Evolutionary conservation across 2,888 invertebrate genomes (phyloP), one percentile per base, ranked within the genome.

Genomic region (Clitarchus hookeri): DNA sequence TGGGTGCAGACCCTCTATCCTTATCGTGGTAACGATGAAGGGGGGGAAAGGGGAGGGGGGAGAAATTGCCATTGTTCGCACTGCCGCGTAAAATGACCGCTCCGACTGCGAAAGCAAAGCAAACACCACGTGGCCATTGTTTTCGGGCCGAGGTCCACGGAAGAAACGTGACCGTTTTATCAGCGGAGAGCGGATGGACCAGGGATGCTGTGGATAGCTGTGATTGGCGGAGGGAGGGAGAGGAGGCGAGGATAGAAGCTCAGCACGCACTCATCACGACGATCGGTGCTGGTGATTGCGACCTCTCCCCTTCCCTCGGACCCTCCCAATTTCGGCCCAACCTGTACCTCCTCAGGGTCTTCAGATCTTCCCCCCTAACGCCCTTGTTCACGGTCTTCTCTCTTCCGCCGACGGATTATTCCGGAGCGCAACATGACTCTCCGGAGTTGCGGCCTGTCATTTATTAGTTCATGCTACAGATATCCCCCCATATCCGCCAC

Each of bases 381-480:
- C 12, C 48, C 36, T 36, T 36, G 36, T 36, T 36, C 36, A 3
- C 4, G 36, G 36, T 36, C 36, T 36, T 36, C 4, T 36, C 36
- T 36, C 36, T 36, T 36, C 16, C 48, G 48, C 12, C 48, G 48
- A 48, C 11, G 48, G 48, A 48, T 48, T 16, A 11, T 48, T 8
- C 48, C 48, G 16, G 8, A 6, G 6, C 48, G 48, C 48, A 48
- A 48, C 48, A 48, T 8, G 48, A 48, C 8, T 65, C 65, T 65
- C 65, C 65, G n/a, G 23, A 6, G 65, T 65, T 65, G 65, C 65
- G 65, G 65, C 65, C 65, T 65, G 65, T 65, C 16, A 65, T 65
- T 65, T 65, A 65, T 65, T 65, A 65, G 65, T 65, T 65, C 65
- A 65, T 65, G 65, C 65, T 19, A 65, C 65, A 65, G 65, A 65